A percentile compares a stretch with the other conserved stretches of the same genome.
Evolutionary conservation across 2,888 invertebrate genomes (phyloP).

Genomic region (Macropis europaea): DNA sequence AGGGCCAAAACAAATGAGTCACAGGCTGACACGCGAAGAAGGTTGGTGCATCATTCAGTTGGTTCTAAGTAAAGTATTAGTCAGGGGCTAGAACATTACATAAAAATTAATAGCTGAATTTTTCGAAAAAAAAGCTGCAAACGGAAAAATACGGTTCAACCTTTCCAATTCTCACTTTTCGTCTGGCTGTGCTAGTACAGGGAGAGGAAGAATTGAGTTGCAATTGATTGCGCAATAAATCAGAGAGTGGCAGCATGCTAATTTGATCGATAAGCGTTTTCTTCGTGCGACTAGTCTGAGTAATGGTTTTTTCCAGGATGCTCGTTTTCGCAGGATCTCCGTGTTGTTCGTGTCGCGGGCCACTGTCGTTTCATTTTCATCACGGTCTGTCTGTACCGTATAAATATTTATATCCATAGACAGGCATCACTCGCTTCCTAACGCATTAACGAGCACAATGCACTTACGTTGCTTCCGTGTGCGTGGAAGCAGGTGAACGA

Average conservation of each 20-base stretch:
- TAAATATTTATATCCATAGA: slow-evolving; percentile 56
- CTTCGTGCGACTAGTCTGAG: slow-evolving; percentile 18
- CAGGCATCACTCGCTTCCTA: slow-evolving; percentile 49
- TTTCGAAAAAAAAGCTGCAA: no score
- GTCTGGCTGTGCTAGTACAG: no score
- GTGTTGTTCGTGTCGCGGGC: not conserved
- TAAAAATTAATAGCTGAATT: no score
- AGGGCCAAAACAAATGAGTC: no score
- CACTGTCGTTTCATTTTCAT: slow-evolving; percentile 42
- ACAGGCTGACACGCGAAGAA: no score
- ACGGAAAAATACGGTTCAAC: no score
- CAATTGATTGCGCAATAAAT: slow-evolving; percentile 21
- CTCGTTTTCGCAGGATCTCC: slow-evolving; percentile 20
- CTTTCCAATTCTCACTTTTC: no score
- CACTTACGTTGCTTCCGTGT: slow-evolving; percentile 53
- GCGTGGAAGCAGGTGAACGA: slow-evolving; percentile 54
- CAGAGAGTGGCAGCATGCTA: slow-evolving; percentile 14
- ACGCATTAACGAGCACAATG: slow-evolving; percentile 57
- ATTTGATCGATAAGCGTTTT: slow-evolving; percentile 25
- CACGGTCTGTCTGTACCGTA: slow-evolving; percentile 38
- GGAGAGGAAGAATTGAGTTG: slow-evolving; percentile 21
- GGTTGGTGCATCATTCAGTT: no score
- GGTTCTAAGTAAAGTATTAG: no score
- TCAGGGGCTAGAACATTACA: no score
- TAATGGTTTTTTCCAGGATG: slow-evolving; percentile 43